phyloP scores from a whole-genome alignment of 2,113 vertebrate genomes.

The Sinocyclocheilus rhinocerous region DNA sequence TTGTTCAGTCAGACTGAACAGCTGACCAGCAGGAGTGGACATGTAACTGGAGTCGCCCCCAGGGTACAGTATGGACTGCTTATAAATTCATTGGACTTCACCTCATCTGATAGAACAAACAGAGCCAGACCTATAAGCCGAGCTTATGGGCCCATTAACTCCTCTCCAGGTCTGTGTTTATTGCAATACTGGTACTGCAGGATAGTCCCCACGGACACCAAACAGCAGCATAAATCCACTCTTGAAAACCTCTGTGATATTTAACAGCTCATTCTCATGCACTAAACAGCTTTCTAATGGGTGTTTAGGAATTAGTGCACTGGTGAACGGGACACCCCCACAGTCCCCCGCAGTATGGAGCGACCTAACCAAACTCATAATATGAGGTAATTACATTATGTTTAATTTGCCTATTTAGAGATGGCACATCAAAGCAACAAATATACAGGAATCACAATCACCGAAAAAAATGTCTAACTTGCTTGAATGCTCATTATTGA shows the following conservation, averaged over 20 bases:
- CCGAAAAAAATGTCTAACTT: neutral
- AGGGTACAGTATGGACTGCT: neutral
- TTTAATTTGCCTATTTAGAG: constrained; percentile 11
- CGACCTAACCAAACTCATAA: neutral
- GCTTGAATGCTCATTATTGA: neutral
- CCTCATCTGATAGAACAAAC: constrained; percentile 26
- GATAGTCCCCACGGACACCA: constrained; percentile 42
- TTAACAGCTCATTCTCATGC: constrained; percentile 37
- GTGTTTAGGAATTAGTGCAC: constrained; percentile 14
- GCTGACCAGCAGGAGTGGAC: neutral
- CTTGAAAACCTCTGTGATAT: constrained; percentile 29
- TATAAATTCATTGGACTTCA: constrained; percentile 40
- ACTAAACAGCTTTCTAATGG: constrained; percentile 33
- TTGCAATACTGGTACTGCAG: constrained; percentile 26
- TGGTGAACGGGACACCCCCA: neutral
- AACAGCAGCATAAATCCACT: constrained; percentile 48
- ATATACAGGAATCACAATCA: neutral
- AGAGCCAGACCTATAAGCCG: constrained; percentile 11
- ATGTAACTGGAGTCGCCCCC: neutral
- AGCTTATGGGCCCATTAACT: constrained; percentile 33
- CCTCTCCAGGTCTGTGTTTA: constrained; percentile 40
- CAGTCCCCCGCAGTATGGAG: neutral
- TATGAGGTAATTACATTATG: constrained; percentile 12
- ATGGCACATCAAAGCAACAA: neutral
- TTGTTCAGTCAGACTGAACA: neutral